These are phyloP conservation scores for Dryobota labecula DNA, from an alignment of 2,888 invertebrate genomes.

Conservation along the genomic window DNA sequence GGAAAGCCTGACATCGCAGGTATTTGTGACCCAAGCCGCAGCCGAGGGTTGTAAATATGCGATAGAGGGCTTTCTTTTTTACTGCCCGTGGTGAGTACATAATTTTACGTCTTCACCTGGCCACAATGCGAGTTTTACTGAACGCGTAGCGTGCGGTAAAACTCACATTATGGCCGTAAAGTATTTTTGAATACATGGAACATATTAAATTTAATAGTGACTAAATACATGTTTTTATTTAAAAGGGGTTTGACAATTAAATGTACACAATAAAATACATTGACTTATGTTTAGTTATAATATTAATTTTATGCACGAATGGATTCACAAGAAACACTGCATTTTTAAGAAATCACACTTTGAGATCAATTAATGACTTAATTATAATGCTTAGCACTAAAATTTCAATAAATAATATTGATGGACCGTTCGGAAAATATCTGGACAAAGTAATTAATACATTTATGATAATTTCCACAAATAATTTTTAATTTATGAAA, in stretches of 20 bases:
- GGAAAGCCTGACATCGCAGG: too few species aligned
- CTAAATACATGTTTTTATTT: not conserved
- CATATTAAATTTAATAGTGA: constrained; percentile 1
- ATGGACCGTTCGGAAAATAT: constrained; percentile 43
- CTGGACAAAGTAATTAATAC: constrained; percentile 29
- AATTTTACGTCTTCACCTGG: too few species aligned
- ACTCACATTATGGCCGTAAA: too few species aligned
- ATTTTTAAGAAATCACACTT: constrained; percentile 31
- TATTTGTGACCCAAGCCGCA: too few species aligned
- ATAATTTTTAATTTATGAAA: not conserved
- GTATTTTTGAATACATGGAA: not conserved
- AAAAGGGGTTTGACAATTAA: constrained; percentile 2
- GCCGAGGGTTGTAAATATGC: too few species aligned
- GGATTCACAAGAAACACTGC: constrained; percentile 15
- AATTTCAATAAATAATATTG: constrained; percentile 48
- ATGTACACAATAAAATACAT: constrained; percentile 38
- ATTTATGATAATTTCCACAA: constrained; percentile 18
- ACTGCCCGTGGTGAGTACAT: too few species aligned
- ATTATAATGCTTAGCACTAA: constrained; percentile 31
- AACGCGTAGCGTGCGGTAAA: too few species aligned
- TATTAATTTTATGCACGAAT: constrained; percentile 18
- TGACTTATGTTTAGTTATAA: constrained; percentile 29
- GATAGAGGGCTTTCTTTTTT: too few species aligned
- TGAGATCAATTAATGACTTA: constrained; percentile 47
- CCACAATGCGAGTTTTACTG: too few species aligned